Conservation (phyloP, 92 coral and sea anemone genomes). For the Paragorgia papillata region DNA sequence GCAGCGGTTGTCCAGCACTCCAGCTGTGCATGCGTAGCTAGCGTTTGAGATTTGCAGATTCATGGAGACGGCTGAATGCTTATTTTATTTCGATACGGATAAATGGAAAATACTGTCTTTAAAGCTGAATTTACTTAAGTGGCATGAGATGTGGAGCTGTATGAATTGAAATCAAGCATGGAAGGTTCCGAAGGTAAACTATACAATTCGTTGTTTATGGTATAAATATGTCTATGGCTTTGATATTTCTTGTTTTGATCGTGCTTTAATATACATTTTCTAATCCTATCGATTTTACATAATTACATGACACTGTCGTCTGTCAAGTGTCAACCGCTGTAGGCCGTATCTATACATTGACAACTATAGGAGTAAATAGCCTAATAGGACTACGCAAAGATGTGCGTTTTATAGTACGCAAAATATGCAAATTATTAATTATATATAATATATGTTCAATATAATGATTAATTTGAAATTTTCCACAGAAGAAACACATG, state of each 20-base stretch:
- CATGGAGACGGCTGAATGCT: neutral
- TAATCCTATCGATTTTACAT: slow-evolving; percentile 1
- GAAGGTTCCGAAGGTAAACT: slow-evolving; percentile 8
- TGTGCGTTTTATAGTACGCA: neutral
- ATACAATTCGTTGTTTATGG: neutral
- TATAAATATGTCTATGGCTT: neutral
- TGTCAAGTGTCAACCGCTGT: neutral
- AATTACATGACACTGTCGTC: neutral
- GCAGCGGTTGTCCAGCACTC: no score
- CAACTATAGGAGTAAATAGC: no score
- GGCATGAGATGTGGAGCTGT: neutral
- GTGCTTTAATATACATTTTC: no score
- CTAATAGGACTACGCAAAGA: neutral
- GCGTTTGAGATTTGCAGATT: no score
- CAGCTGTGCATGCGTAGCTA: no score
- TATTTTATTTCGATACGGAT: neutral
- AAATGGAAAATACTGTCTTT: neutral
- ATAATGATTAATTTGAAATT: neutral
- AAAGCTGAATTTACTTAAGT: neutral
- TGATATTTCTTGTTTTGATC: slow-evolving; percentile 1
- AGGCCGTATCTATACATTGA: neutral
- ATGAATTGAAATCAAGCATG: neutral
- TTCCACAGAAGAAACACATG: neutral
- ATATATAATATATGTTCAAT: neutral
- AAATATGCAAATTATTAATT: neutral